These are phyloP conservation scores for Aegotheles bennettii DNA, from an alignment of 2,113 vertebrate genomes.

Conservation along the genomic window DNA sequence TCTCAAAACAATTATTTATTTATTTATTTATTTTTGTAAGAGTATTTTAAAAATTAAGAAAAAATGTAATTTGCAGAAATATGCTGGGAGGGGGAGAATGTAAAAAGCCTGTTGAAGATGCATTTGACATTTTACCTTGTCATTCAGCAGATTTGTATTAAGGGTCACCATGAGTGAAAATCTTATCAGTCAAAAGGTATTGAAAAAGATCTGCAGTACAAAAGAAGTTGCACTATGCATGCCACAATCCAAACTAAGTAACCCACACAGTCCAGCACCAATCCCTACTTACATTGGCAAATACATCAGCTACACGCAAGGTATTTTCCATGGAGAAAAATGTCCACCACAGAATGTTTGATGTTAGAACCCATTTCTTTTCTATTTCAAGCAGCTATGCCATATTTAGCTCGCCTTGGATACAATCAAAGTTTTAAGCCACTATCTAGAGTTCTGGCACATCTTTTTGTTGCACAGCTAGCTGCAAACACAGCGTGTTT, in stretches of 20 bases:
- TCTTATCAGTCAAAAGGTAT: not conserved
- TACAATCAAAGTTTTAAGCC: not conserved
- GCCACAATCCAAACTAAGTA: not conserved
- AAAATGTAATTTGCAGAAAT: not conserved
- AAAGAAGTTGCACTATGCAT: not conserved
- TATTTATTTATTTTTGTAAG: too few relatives aligned
- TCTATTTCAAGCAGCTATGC: not conserved
- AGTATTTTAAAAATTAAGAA: not conserved
- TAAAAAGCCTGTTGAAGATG: not conserved
- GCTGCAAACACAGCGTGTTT: not conserved
- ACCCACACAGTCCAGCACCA: not conserved
- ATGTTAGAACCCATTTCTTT: not conserved
- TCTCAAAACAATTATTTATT: not conserved
- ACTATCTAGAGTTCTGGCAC: rapidly evolving
- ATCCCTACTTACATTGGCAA: not conserved
- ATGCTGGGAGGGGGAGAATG: not conserved
- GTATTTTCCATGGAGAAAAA: not conserved
- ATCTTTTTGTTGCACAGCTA: not conserved
- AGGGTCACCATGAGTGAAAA: not conserved
- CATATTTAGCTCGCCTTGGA: not conserved
- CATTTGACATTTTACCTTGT: not conserved
- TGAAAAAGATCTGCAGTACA: not conserved
- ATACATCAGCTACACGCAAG: not conserved
- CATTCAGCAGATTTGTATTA: not conserved
- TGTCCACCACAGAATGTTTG: not conserved